Conservation (phyloP, 2,113 vertebrate species). For the Cairina moschata region DNA sequence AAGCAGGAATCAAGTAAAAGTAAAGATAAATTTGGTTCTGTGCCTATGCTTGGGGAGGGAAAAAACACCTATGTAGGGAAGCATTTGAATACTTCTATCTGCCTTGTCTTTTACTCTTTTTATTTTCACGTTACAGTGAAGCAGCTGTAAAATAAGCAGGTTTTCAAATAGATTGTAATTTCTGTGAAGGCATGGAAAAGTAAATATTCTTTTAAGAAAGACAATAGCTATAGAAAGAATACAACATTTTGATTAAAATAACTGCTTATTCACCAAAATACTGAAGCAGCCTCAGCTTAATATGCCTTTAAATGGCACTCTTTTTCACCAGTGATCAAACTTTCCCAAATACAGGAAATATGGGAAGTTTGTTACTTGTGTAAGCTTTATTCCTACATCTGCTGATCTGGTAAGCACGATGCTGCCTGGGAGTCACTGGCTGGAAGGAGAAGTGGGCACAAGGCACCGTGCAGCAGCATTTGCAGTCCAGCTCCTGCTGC, state of each 20-base stretch:
- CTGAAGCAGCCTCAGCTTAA: background rate
- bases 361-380: background rate
- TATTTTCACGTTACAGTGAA: background rate
- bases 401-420: fast-evolving
- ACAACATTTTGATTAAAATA: background rate
- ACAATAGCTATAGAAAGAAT: background rate
- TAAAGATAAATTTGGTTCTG: background rate
- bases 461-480: fast-evolving
- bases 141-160: background rate
- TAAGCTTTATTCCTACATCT: background rate
- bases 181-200: background rate
- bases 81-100: background rate
- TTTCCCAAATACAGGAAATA: background rate
- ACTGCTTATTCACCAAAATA: background rate
- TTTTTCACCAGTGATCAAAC: background rate
- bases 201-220: background rate
- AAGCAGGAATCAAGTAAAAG: background rate
- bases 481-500: background rate
- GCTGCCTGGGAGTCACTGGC: fast-evolving
- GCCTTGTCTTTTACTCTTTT: background rate
- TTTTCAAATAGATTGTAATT: background rate
- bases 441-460: background rate
- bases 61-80: background rate
- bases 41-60: fast-evolving
- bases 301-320: background rate